Evolutionary conservation across 2,113 vertebrate genomes (phyloP).

Genomic region (Mesembrinibis cayennensis): DNA sequence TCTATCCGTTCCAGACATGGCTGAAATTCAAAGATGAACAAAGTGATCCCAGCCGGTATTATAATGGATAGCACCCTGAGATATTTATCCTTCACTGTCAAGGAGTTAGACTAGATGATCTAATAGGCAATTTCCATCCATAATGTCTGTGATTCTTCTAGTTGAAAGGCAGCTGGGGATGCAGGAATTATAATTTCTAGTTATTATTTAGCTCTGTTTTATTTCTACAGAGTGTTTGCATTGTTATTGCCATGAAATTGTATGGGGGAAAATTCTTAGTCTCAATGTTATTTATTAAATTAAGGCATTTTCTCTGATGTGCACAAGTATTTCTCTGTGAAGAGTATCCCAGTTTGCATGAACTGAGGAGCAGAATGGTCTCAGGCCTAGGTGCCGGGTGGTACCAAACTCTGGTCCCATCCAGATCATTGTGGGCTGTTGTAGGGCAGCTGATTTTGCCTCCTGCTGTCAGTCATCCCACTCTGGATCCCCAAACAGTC

Average conservation of each 20-base stretch:
- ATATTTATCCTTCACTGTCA: slow-evolving; percentile 41
- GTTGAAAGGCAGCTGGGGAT: slow-evolving; percentile 32
- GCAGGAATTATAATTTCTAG: neutral
- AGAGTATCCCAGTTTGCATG: neutral
- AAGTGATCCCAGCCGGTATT: neutral
- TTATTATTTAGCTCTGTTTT: slow-evolving; percentile 15
- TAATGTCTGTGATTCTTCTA: slow-evolving; percentile 39
- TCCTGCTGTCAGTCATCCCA: neutral
- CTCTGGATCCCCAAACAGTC: neutral
- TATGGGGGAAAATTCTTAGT: neutral
- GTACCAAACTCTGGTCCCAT: rapidly evolving
- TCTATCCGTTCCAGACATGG: neutral
- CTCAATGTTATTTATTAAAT: neutral
- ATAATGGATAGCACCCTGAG: neutral
- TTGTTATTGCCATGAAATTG: neutral
- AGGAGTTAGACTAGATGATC: slow-evolving; percentile 30
- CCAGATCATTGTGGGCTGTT: neutral
- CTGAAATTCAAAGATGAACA: slow-evolving; percentile 5
- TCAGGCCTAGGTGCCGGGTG: neutral
- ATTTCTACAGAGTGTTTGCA: slow-evolving; percentile 2
- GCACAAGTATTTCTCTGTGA: neutral
- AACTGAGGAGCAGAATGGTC: neutral
- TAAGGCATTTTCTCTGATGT: neutral
- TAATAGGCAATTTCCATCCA: slow-evolving; percentile 24
- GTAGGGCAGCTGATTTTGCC: neutral